Evolutionary conservation across 2,888 invertebrate genomes (phyloP).

Genomic region (Deilephila elpenor): DNA sequence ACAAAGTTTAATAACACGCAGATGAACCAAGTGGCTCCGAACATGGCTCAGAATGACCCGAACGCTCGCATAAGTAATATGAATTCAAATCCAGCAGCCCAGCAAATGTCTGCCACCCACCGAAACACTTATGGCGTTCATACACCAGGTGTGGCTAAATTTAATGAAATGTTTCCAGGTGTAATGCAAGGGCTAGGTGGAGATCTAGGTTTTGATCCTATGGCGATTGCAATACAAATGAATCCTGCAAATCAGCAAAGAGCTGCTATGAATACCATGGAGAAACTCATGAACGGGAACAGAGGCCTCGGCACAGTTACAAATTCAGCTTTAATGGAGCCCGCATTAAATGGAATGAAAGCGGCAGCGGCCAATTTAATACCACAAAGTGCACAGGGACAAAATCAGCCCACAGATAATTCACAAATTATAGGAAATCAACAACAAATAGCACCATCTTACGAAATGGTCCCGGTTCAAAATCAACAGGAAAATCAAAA

Average conservation of each 20-base stretch:
- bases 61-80: constrained; percentile 38
- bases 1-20: not conserved
- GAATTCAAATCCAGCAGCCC: constrained; percentile 24
- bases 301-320: constrained; percentile 33
- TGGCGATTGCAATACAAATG: constrained; percentile 79
- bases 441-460: constrained; percentile 23
- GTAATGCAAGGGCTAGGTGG: constrained; percentile 60
- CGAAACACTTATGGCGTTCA: constrained; percentile 58
- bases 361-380: constrained; percentile 41
- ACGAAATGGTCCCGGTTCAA: not conserved
- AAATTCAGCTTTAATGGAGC: constrained; percentile 40
- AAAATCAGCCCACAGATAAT: constrained; percentile 33
- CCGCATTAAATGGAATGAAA: constrained; percentile 45
- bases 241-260: constrained; percentile 74
- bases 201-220: constrained; percentile 76
- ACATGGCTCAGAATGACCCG: constrained; percentile 37
- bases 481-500: not conserved
- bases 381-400: constrained; percentile 36
- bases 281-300: constrained; percentile 60
- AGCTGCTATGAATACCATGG: constrained; percentile 63
- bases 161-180: constrained; percentile 77
- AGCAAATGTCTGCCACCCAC: constrained; percentile 36
- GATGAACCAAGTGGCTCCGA: not conserved
- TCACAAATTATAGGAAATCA: constrained; percentile 33
- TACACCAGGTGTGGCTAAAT: constrained; percentile 64